These are phyloP conservation scores for Allacma fusca DNA, from an alignment of 2,888 invertebrate species.

Conservation along the genomic window DNA sequence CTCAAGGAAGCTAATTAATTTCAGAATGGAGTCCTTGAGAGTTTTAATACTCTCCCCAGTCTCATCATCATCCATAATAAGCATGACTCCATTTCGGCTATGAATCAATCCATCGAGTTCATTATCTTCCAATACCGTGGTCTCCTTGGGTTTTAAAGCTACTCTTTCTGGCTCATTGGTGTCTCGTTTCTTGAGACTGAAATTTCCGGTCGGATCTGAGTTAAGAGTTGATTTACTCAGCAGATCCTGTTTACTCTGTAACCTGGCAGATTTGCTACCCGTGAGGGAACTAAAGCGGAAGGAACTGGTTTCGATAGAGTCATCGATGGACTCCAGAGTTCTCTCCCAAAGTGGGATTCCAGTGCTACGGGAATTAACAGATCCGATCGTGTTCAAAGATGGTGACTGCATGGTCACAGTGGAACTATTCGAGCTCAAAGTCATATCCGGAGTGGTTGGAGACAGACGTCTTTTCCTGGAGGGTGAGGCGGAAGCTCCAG, in stretches of 20 bases:
- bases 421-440: slow-evolving; percentile 34
- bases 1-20: slow-evolving; percentile 61
- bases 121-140: neutral
- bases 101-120: slow-evolving; percentile 29
- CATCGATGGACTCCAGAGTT: slow-evolving; percentile 38
- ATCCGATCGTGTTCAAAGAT: slow-evolving; percentile 25
- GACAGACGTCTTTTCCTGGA: slow-evolving; percentile 55
- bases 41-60: slow-evolving; percentile 31
- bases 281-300: slow-evolving; percentile 43
- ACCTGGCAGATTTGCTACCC: slow-evolving; percentile 41
- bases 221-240: neutral
- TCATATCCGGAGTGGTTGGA: slow-evolving; percentile 41
- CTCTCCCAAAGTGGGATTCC: slow-evolving; percentile 39
- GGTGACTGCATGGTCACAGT: slow-evolving; percentile 20
- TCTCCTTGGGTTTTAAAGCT: neutral
- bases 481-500: slow-evolving; percentile 41
- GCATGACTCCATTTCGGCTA: slow-evolving; percentile 39
- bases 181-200: slow-evolving; percentile 43
- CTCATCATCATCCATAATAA: slow-evolving; percentile 45
- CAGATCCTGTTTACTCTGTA: slow-evolving; percentile 30
- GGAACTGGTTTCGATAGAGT: slow-evolving; percentile 36
- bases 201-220: slow-evolving; percentile 47
- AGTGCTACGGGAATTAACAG: slow-evolving; percentile 32
- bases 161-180: neutral
- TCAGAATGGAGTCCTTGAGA: slow-evolving; percentile 40